These are phyloP conservation scores for Labeo calbasu DNA, from an alignment of 2,797 vertebrate genomes.

Conservation along the genomic window DNA sequence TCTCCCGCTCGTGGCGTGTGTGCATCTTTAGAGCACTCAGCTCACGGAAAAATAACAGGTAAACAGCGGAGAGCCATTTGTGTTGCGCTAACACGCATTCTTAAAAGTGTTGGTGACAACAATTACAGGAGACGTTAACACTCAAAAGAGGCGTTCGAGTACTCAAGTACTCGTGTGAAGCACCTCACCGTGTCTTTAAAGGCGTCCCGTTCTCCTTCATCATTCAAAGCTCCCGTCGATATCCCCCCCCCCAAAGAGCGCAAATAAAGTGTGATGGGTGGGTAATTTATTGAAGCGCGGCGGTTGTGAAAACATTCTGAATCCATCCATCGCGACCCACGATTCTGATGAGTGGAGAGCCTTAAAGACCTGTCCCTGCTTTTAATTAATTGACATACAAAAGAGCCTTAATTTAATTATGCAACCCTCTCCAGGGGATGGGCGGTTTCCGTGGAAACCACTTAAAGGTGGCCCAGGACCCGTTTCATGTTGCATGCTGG, in stretches of 20 bases:
- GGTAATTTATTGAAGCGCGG: constrained; percentile 55
- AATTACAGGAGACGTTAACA: constrained; percentile 9
- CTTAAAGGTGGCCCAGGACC: constrained; percentile 77
- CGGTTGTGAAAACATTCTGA: constrained; percentile 59
- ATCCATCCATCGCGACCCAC: constrained; percentile 28
- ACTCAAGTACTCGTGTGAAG: constrained; percentile 9
- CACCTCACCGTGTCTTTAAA: constrained; percentile 1
- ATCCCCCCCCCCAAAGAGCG: constrained; percentile 31
- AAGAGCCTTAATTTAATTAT: constrained; percentile 86
- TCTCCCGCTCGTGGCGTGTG: constrained; percentile 39
- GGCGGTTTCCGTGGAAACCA: constrained; percentile 81
- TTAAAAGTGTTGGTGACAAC: constrained; percentile 23
- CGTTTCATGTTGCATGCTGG: constrained; percentile 49
- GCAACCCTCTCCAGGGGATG: constrained; percentile 79
- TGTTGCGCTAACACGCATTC: neutral
- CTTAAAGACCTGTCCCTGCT: constrained; percentile 69
- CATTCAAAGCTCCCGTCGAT: constrained; percentile 57
- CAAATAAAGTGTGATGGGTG: constrained; percentile 48
- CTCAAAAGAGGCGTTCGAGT: neutral
- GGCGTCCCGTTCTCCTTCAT: constrained; percentile 23
- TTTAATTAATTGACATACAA: constrained; percentile 87
- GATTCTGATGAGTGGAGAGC: constrained; percentile 55
- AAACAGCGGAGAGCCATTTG: constrained; percentile 30
- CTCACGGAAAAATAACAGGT: constrained; percentile 38
- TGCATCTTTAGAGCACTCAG: constrained; percentile 31